phyloP scores from a whole-genome alignment of 1,140 invertebrate species.

The Vollenhovia emeryi region DNA sequence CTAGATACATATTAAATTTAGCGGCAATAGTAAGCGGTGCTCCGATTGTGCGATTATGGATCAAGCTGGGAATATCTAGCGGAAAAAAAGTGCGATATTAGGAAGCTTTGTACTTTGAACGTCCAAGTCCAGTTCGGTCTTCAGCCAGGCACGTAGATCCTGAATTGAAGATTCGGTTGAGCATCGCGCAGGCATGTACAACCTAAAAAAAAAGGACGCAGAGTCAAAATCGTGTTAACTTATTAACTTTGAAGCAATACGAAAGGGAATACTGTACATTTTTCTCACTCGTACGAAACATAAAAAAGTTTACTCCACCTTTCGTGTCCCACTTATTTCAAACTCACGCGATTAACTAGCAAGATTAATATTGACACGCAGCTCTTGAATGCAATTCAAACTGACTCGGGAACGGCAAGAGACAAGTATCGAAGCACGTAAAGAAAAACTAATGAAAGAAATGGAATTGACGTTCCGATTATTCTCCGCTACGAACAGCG shows the following conservation, averaged over 20 bases:
- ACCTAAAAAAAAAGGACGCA: slow-evolving; percentile 57
- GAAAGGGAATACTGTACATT: not conserved
- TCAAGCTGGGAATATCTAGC: not conserved
- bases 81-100: slow-evolving; percentile 9
- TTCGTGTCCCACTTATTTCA: not conserved
- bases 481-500: not conserved
- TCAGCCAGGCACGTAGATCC: slow-evolving; percentile 70
- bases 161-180: slow-evolving; percentile 48
- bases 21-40: not conserved
- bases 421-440: not conserved
- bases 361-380: no score
- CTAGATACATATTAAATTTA: slow-evolving; percentile 57
- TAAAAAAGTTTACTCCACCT: not conserved
- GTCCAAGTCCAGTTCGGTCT: slow-evolving; percentile 52
- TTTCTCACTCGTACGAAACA: not conserved
- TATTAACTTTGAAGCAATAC: not conserved
- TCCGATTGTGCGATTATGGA: not conserved
- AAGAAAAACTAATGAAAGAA: not conserved
- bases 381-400: slow-evolving; percentile 10
- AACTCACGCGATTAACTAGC: not conserved
- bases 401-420: not conserved
- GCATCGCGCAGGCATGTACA: slow-evolving; percentile 56
- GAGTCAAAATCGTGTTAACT: not conserved
- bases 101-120: slow-evolving; percentile 52
- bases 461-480: not conserved